Evolutionary conservation across 2,113 vertebrate species (phyloP).

Genomic region (Bos javanicus): DNA sequence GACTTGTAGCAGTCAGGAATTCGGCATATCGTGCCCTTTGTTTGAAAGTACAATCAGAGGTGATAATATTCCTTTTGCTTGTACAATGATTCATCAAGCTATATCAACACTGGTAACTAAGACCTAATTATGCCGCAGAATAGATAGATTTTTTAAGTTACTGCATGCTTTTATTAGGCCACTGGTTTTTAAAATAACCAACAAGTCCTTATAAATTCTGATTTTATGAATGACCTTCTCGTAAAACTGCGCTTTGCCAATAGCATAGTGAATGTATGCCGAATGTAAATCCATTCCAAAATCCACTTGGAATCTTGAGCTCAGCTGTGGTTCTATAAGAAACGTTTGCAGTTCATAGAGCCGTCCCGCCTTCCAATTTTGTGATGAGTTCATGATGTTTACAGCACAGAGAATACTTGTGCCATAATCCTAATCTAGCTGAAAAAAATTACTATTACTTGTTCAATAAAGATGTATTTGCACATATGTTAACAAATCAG

Average conservation of each 20-base stretch:
- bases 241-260: slow-evolving; percentile 74
- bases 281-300: slow-evolving; percentile 76
- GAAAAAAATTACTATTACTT: slow-evolving; percentile 75
- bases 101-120: slow-evolving; percentile 84
- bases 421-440: slow-evolving; percentile 81
- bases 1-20: slow-evolving; percentile 81
- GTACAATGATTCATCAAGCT: slow-evolving; percentile 81
- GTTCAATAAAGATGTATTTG: slow-evolving; percentile 84
- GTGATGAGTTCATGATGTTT: slow-evolving; percentile 85
- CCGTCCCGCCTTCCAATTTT: slow-evolving; percentile 77
- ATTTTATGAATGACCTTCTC: slow-evolving; percentile 74
- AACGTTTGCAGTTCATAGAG: slow-evolving; percentile 73
- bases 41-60: slow-evolving; percentile 80
- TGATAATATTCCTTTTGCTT: slow-evolving; percentile 80
- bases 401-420: slow-evolving; percentile 87
- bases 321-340: slow-evolving; percentile 76
- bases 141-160: slow-evolving; percentile 72
- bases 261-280: slow-evolving; percentile 76
- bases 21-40: slow-evolving; percentile 75
- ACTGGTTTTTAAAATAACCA: slow-evolving; percentile 75
- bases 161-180: slow-evolving; percentile 84
- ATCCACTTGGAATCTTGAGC: slow-evolving; percentile 70
- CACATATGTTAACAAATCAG: slow-evolving; percentile 83
- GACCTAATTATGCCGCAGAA: slow-evolving; percentile 76
- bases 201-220: slow-evolving; percentile 71